Conservation (phyloP, 2,888 invertebrate genomes). For the Torymus aiolomorphi region DNA sequence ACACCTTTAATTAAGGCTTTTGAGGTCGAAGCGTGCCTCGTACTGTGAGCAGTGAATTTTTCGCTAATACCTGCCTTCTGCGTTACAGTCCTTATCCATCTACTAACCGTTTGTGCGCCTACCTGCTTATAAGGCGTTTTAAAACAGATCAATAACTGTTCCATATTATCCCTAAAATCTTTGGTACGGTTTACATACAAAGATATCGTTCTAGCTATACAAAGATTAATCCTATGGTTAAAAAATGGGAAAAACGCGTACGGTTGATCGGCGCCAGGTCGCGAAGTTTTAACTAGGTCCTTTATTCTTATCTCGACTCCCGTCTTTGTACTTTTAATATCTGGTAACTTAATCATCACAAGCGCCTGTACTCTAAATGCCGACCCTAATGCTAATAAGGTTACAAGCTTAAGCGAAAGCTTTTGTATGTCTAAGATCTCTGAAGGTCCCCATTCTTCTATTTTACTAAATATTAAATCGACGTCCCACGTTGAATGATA, state of each 20-base stretch:
- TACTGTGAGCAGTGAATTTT: slow-evolving; percentile 13
- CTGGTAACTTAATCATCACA: too few relatives aligned
- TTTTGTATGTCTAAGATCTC: too few relatives aligned
- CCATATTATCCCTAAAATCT: background rate
- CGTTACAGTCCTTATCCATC: background rate
- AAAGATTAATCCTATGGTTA: slow-evolving; percentile 2
- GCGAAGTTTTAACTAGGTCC: too few relatives aligned
- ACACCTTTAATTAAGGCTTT: background rate
- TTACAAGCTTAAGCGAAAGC: too few relatives aligned
- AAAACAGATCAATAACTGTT: background rate
- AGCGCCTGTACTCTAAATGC: too few relatives aligned
- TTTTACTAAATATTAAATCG: too few relatives aligned
- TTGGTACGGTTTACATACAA: background rate
- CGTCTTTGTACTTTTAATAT: too few relatives aligned
- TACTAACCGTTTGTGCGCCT: background rate
- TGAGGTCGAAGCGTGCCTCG: slow-evolving; percentile 23
- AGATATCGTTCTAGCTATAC: slow-evolving; percentile 2
- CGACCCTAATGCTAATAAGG: too few relatives aligned
- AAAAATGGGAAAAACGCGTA: slow-evolving; percentile 15
- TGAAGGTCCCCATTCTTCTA: too few relatives aligned
- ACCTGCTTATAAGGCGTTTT: background rate
- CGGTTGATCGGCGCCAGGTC: slow-evolving; percentile 4
- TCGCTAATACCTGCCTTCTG: slow-evolving; percentile 46
- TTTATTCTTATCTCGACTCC: too few relatives aligned
- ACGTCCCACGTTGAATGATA: too few relatives aligned